phyloP scores from a whole-genome alignment of 2,113 vertebrate genomes.

The Aythya baeri region DNA sequence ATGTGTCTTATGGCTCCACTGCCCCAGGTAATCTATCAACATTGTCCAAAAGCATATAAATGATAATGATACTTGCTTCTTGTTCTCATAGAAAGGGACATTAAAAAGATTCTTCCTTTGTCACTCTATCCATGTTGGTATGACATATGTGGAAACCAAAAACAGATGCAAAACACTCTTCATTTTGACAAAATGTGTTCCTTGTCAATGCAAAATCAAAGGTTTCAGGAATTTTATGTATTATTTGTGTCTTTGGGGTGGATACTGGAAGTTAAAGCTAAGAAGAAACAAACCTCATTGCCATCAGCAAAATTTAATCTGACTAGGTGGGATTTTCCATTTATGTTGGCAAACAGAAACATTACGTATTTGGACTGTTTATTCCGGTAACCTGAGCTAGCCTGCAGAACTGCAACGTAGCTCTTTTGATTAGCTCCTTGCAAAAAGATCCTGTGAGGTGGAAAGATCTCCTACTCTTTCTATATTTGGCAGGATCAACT shows the following conservation, averaged over 20 bases:
- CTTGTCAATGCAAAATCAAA: background rate
- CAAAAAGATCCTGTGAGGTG: constrained; percentile 38
- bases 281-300: constrained; percentile 39
- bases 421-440: constrained; percentile 57
- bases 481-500: constrained; percentile 51
- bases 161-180: background rate
- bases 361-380: constrained; percentile 51
- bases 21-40: background rate
- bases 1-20: background rate
- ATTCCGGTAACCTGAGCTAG: constrained; percentile 60
- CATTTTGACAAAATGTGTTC: background rate
- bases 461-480: constrained; percentile 53
- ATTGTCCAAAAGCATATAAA: background rate
- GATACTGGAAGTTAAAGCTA: constrained; percentile 33
- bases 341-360: constrained; percentile 59
- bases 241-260: background rate
- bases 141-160: background rate
- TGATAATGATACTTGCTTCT: background rate
- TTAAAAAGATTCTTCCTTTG: background rate
- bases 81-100: background rate
- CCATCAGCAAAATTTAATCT: constrained; percentile 56
- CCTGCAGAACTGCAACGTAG: constrained; percentile 44
- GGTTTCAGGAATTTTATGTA: constrained; percentile 24
- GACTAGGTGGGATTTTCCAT: constrained; percentile 70
- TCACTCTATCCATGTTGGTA: background rate